Conservation (phyloP, 2,888 invertebrate species). For the Eulithis testata region DNA sequence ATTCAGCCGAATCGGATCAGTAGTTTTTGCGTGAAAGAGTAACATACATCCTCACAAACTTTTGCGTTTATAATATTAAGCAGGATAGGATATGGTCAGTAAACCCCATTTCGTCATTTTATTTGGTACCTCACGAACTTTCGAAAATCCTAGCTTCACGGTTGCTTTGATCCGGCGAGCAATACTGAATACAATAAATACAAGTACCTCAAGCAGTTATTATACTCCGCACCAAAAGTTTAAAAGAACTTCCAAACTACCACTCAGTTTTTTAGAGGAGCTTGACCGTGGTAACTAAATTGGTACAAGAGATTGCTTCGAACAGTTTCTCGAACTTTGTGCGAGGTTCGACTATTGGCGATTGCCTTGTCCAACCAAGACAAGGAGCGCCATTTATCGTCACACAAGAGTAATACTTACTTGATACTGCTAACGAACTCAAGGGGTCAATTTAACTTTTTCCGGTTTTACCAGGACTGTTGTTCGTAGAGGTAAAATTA, state of each 20-base stretch:
- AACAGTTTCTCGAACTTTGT: no score
- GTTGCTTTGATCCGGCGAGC: conserved; percentile 3
- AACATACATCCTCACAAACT: no score
- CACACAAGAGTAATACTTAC: conserved; percentile 4
- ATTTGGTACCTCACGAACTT: no score
- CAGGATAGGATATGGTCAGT: no score
- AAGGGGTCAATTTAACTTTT: background rate
- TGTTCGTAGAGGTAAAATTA: background rate
- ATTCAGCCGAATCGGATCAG: no score
- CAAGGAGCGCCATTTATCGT: conserved; percentile 26
- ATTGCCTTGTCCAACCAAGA: background rate
- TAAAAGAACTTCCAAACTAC: background rate
- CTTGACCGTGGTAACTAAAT: background rate
- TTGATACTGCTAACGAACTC: background rate
- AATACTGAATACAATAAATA: conserved; percentile 4
- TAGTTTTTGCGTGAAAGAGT: no score
- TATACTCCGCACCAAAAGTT: conserved; percentile 9
- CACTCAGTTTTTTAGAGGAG: background rate
- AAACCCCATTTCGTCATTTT: no score
- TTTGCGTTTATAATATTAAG: no score
- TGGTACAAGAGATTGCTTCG: no score
- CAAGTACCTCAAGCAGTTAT: conserved; percentile 8
- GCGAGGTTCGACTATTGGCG: background rate
- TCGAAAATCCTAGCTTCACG: background rate
- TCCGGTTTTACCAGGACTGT: background rate